Evolutionary conservation across 2,888 invertebrate genomes (phyloP).

Genomic region (Agelastica alni): DNA sequence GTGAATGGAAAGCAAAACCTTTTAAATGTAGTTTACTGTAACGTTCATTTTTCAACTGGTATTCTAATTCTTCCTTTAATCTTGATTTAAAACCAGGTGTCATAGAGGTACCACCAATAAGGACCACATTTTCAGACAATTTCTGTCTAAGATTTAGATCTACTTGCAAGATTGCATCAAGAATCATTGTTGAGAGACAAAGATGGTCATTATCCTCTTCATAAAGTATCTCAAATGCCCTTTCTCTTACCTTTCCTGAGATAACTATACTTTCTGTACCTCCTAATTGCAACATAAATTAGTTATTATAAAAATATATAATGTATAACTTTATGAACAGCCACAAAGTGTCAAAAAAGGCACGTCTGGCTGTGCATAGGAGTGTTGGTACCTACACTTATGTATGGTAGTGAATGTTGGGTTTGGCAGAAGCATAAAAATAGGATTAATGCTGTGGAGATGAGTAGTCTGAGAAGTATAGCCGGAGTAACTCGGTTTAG

Average conservation of each 20-base stretch:
- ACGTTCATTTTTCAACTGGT: constrained; percentile 68
- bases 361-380: too few relatives aligned
- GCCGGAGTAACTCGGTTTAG: too few relatives aligned
- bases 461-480: too few relatives aligned
- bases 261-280: constrained; percentile 67
- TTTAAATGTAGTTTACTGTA: constrained; percentile 65
- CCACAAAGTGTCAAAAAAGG: too few relatives aligned
- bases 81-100: constrained; percentile 82
- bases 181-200: constrained; percentile 81
- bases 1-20: constrained; percentile 77
- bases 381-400: too few relatives aligned
- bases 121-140: constrained; percentile 81
- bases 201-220: constrained; percentile 81
- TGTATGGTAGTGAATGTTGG: too few relatives aligned
- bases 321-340: too few relatives aligned
- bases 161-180: constrained; percentile 81
- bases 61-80: constrained; percentile 74
- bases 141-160: constrained; percentile 79
- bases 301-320: too few relatives aligned
- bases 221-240: constrained; percentile 83
- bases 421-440: too few relatives aligned
- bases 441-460: too few relatives aligned
- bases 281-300: too few relatives aligned
- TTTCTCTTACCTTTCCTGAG: constrained; percentile 75
- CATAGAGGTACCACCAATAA: constrained; percentile 86